Percentiles rank a stretch among this genome's conserved stretches.
Conservation (phyloP, 2,888 invertebrate species). For the Lottia gigantea region DNA sequence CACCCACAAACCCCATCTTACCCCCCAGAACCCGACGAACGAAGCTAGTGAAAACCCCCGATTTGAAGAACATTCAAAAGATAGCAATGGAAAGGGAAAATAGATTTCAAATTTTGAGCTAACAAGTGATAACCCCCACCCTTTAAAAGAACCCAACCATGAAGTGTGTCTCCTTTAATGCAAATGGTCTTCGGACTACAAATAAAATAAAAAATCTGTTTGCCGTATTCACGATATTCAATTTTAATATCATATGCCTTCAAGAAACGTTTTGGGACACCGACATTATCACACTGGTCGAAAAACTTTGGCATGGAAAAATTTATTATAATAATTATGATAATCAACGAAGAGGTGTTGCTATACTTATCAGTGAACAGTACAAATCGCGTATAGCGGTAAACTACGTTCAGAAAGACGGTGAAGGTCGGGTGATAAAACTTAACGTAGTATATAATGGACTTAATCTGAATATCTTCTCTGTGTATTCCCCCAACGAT, state of each 20-base stretch:
- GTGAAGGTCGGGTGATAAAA: background rate
- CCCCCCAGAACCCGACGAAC: too few species aligned
- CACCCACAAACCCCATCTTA: too few species aligned
- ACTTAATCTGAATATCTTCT: background rate
- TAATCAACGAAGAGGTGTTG: background rate
- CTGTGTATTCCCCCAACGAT: too few species aligned
- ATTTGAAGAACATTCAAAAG: too few species aligned
- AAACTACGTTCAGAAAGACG: background rate
- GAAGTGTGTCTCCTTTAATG: too few species aligned
- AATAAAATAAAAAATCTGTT: too few species aligned
- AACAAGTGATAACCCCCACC: too few species aligned
- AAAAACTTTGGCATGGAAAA: background rate
- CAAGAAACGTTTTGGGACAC: background rate
- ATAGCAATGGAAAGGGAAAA: too few species aligned
- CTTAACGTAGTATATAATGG: background rate
- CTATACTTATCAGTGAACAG: background rate
- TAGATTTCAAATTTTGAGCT: too few species aligned
- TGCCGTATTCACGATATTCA: background rate
- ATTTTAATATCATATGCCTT: background rate
- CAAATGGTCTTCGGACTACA: too few species aligned
- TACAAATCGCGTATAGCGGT: background rate
- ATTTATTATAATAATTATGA: background rate
- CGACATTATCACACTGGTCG: background rate
- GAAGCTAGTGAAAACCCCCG: too few species aligned
- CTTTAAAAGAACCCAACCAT: too few species aligned